These are phyloP conservation scores for Astropecten irregularis DNA, from an alignment of 53 echinoderm and acorn worm species.

Conservation along the genomic window DNA sequence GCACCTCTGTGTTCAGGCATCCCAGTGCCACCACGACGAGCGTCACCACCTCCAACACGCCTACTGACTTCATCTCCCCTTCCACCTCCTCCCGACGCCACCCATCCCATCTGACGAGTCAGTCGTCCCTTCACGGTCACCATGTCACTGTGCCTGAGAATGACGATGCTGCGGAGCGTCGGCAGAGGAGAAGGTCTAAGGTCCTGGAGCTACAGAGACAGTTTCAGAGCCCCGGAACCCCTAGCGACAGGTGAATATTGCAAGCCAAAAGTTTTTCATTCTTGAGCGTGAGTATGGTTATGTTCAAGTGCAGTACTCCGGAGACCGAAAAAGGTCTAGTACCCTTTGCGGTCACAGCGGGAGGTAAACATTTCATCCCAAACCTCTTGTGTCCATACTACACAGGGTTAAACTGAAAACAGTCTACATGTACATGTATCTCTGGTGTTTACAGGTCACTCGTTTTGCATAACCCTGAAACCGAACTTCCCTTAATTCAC, in stretches of 20 bases:
- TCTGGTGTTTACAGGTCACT: not conserved
- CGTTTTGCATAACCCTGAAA: too few species aligned
- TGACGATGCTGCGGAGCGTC: conserved; percentile 86
- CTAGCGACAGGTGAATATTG: conserved; percentile 62
- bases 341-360: too few species aligned
- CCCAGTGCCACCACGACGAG: too few species aligned
- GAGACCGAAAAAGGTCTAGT: too few species aligned
- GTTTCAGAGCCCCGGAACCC: conserved; percentile 88
- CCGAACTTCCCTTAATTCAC: too few species aligned
- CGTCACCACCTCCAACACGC: conserved; percentile 38
- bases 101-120: conserved; percentile 60
- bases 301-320: too few species aligned
- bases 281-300: not conserved
- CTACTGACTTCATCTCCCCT: conserved; percentile 89
- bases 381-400: too few species aligned
- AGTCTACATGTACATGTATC: not conserved
- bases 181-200: conserved; percentile 87
- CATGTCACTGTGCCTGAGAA: conserved; percentile 74
- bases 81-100: conserved; percentile 70
- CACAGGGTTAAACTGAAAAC: too few species aligned
- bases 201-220: conserved; percentile 92
- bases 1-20: conserved; percentile 46
- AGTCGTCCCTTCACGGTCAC: conserved; percentile 58
- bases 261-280: not conserved
- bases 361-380: too few species aligned